Evolutionary conservation across 2,797 vertebrate species (phyloP), one percentile per base, ranked within the genome.

Genomic region (Oreochromis mossambicus): DNA sequence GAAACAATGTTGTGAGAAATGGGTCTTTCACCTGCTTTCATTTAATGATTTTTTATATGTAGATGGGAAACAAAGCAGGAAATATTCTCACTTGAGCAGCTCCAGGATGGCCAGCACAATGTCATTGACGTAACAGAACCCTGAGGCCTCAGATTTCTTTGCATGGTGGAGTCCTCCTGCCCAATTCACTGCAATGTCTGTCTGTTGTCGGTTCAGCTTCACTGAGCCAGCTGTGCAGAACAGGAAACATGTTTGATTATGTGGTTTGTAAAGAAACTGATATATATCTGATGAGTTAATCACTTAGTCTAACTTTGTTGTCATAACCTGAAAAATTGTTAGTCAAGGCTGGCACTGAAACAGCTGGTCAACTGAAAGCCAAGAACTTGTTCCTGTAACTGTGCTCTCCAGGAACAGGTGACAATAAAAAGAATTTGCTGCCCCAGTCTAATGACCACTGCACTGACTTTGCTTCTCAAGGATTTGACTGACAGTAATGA

Each of bases 131-230:
- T 98, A 98, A 94, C 98, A 98, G 92, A 98, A 98, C 54, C 98
- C 98, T 19, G 98, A 98, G 4, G 98, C 97, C 87, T 98, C 98
- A 0, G 98, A 98, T 86, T 98, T 98, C 95, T 98, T 98, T 15
- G 97, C 97, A 21, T 98, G 98, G 93, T 98, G 98, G 83, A 98
- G 96, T 77, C 98, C 98, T 91, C 98, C 97, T 32, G 98, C 97
- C 98, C 98, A 98, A 88, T 98, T 98, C 84, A 98, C 97, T 17
- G 98, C 97, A 81, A 98, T 98, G 90, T 98, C 98, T 5, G 98
- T 98, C 83, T 98, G 98, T 77, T 98, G 98, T 76, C 97, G 95
- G 94, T 98, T 98, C 89, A 98, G 91, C 86, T 98, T 98, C 90
- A 98, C 98, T 4, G 98, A 97, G 21, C 97, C 97, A 92, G 98